phyloP scores from a whole-genome alignment of 2,888 invertebrate species.

The Apeira syringaria region DNA sequence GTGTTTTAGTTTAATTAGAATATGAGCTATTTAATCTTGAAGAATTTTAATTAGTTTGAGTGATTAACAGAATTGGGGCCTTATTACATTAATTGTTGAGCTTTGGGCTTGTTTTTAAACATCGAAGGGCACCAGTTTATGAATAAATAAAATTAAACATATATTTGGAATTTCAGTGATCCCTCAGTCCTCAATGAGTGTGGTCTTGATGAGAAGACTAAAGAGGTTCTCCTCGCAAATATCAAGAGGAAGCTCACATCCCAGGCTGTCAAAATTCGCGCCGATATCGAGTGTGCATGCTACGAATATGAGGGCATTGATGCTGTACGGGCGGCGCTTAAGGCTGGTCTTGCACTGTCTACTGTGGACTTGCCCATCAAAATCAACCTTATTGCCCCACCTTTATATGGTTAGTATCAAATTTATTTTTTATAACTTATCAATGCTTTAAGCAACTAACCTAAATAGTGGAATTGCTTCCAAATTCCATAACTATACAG shows the following conservation, averaged over 20 bases:
- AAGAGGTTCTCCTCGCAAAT: slow-evolving; percentile 95
- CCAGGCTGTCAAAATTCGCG: slow-evolving; percentile 85
- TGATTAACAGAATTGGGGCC: too few species aligned
- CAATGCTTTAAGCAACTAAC: too few species aligned
- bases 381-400: slow-evolving; percentile 99
- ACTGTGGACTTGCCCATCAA: slow-evolving; percentile 97
- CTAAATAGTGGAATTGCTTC: too few species aligned
- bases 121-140: too few species aligned
- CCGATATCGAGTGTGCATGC: slow-evolving; percentile 74
- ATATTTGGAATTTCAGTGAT: slow-evolving; percentile 91
- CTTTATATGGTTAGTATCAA: slow-evolving; percentile 92
- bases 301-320: slow-evolving; percentile 98
- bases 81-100: too few species aligned
- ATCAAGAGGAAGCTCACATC: slow-evolving; percentile 98
- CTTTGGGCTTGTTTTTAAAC: too few species aligned
- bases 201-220: slow-evolving; percentile 95
- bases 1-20: too few species aligned
- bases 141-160: too few species aligned
- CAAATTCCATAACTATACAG: too few species aligned
- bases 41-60: too few species aligned
- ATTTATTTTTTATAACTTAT: too few species aligned
- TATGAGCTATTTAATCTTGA: too few species aligned
- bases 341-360: slow-evolving; percentile 94
- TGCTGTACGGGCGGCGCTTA: slow-evolving; percentile 97
- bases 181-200: slow-evolving; percentile 98